Percentiles rank a stretch among this genome's conserved stretches.
Conservation (phyloP, 1,140 invertebrate genomes). For the Pararge aegeria region DNA sequence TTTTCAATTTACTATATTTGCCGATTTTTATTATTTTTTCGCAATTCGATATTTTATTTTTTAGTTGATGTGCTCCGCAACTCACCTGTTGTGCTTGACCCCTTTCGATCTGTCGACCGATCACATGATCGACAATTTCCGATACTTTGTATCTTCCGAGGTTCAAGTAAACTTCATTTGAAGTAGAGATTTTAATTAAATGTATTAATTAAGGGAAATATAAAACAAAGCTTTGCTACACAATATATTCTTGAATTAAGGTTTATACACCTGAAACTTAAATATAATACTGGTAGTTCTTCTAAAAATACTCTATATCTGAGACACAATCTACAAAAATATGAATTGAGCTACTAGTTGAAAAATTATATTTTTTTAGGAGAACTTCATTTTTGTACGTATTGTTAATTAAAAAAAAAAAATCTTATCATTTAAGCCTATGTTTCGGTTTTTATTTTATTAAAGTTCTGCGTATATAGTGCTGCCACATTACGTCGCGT, state of each 20-base stretch:
- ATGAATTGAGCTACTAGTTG: too few species aligned
- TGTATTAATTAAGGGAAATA: neutral
- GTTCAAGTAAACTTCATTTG: neutral
- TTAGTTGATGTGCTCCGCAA: constrained; percentile 78
- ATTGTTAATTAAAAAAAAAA: too few species aligned
- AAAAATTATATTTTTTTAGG: too few species aligned
- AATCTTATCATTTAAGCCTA: too few species aligned
- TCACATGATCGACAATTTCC: constrained; percentile 74
- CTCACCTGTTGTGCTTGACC: constrained; percentile 79
- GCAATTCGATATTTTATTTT: constrained; percentile 80
- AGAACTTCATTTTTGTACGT: too few species aligned
- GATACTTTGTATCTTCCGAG: constrained; percentile 51
- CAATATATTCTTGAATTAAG: neutral
- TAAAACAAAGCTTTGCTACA: neutral
- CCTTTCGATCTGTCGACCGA: constrained; percentile 72
- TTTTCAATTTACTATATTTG: constrained; percentile 79
- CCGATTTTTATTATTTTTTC: constrained; percentile 79
- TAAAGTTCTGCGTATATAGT: constrained; percentile 30
- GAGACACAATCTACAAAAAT: too few species aligned
- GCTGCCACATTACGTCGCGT: constrained; percentile 52
- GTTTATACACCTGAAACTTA: neutral
- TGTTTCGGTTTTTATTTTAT: neutral
- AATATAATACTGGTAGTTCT: too few species aligned
- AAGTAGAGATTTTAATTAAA: neutral
- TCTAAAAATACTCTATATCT: too few species aligned